Conservation (phyloP, 37 sponge, comb jelly and placozoan genomes). For the Lycopodina hypogea region DNA sequence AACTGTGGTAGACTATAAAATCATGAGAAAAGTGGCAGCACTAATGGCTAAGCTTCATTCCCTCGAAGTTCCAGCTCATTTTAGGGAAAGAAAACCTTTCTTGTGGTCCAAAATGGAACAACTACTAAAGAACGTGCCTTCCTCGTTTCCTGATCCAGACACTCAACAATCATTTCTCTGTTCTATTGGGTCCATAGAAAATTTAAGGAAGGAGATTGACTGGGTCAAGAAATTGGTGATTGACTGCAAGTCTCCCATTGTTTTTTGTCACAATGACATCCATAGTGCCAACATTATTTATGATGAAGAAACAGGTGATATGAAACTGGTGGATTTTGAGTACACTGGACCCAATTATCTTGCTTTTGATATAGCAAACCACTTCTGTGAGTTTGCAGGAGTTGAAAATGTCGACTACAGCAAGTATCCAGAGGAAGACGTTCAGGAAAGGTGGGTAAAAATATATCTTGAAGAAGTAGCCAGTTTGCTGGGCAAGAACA, state of each 20-base stretch:
- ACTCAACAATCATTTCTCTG: constrained; percentile 27
- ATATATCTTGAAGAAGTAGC: constrained; percentile 63
- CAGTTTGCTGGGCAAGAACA: neutral
- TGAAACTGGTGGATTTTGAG: constrained; percentile 84
- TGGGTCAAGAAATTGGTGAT: constrained; percentile 28
- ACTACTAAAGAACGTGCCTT: constrained; percentile 39
- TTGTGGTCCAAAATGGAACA: constrained; percentile 25
- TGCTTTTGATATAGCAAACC: constrained; percentile 80
- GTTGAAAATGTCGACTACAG: constrained; percentile 71
- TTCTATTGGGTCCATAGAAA: constrained; percentile 15
- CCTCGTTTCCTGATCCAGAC: constrained; percentile 11
- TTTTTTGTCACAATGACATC: constrained; percentile 90
- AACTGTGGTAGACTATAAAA: constrained; percentile 32
- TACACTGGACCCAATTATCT: constrained; percentile 79
- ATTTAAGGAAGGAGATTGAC: constrained; percentile 14
- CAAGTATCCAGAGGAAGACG: constrained; percentile 64
- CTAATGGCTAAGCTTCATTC: constrained; percentile 71
- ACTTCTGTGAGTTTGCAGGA: constrained; percentile 93
- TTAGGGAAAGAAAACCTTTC: neutral
- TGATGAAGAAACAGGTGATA: constrained; percentile 31
- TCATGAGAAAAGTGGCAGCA: constrained; percentile 35
- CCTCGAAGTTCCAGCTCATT: neutral
- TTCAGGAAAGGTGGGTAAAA: constrained; percentile 69
- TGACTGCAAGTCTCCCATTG: constrained; percentile 39
- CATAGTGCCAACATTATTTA: constrained; percentile 65